Base-by-base conservation (phyloP, 2,797 vertebrate species). In the Euphonia xanthogaster region DNA sequence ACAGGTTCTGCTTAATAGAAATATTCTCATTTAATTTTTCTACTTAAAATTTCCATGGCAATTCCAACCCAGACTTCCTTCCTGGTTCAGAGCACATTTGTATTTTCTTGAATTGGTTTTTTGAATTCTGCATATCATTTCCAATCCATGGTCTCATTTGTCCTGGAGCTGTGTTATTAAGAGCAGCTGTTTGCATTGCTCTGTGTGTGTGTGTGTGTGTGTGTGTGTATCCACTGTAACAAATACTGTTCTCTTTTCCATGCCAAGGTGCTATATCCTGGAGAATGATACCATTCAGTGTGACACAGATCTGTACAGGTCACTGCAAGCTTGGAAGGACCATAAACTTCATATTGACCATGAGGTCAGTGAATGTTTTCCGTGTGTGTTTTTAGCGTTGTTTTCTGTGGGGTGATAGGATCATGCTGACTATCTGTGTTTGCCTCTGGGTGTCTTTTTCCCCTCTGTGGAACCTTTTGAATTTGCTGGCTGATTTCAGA, bases 271-370 rank as follows among this genome's bases (percentile, higher is more conserved):
- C 90, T 98, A 98, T 61, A 99, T 99, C 87, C 97, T 99, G 61
- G 97, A 99, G 61, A 99, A 99, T 1, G 98, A 99, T 60, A 98
- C 99, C 0, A 98, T 99, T 51, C 98, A 98, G 87, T 99, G 99
- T 70, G 99, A 99, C 65, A 97, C 97, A 7, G 98, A 99, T 57
- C 96, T 99, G 6, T 99, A 99, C 93, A 98, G 98, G 95, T 99
- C 99, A 27, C 98, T 99, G 77, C 99, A 99, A 96, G 99, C 99
- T 50, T 99, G 99, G 99, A 99, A 99, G 93, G 99, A 99, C 96
- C 99, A 99, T 97, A 99, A 99, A 93, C 98, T 99, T 61, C 99
- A 99, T 93, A 99, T 99, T 7, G 99, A 99, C 97, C 99, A 99
- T 0, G 99, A 99, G 98, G 99, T 99, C 92, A 94, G 91, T 68